phyloP scores from a whole-genome alignment of 2,797 vertebrate genomes.

The Mionectes olivaceus region DNA sequence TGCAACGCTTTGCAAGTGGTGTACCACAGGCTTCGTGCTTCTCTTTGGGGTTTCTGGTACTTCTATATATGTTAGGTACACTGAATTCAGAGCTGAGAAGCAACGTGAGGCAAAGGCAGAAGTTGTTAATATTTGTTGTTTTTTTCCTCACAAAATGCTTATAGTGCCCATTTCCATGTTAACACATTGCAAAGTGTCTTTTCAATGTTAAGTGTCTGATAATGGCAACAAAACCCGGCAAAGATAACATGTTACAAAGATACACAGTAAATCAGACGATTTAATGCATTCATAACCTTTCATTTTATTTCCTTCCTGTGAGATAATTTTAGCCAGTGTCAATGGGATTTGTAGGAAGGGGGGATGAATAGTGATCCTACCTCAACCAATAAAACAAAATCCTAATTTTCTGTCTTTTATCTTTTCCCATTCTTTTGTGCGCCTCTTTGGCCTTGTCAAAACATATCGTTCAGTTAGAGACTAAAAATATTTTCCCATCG shows the following conservation, averaged over 20 bases:
- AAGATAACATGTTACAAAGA: slow-evolving; percentile 61
- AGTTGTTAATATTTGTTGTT: background rate
- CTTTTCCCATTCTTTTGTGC: slow-evolving; percentile 82
- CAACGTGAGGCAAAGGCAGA: background rate
- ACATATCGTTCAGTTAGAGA: slow-evolving; percentile 88
- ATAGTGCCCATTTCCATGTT: background rate
- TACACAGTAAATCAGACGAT: slow-evolving; percentile 70
- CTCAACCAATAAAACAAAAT: slow-evolving; percentile 82
- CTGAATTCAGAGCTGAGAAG: background rate
- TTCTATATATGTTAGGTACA: background rate
- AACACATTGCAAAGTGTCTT: background rate
- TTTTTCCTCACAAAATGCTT: background rate
- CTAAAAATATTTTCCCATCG: slow-evolving; percentile 89
- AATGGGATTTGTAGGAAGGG: slow-evolving; percentile 66
- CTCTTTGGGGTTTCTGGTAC: background rate
- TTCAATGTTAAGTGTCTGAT: background rate
- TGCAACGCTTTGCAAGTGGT: background rate
- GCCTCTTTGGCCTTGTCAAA: slow-evolving; percentile 84
- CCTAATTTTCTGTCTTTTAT: slow-evolving; percentile 86
- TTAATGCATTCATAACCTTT: slow-evolving; percentile 79
- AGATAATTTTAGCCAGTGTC: slow-evolving; percentile 77
- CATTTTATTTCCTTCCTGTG: slow-evolving; percentile 76
- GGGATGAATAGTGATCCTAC: slow-evolving; percentile 79
- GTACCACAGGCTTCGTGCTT: background rate
- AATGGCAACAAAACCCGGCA: slow-evolving; percentile 46